Evolutionary conservation across 1,140 invertebrate genomes (phyloP).

Genomic region (Drosophila ananassae): DNA sequence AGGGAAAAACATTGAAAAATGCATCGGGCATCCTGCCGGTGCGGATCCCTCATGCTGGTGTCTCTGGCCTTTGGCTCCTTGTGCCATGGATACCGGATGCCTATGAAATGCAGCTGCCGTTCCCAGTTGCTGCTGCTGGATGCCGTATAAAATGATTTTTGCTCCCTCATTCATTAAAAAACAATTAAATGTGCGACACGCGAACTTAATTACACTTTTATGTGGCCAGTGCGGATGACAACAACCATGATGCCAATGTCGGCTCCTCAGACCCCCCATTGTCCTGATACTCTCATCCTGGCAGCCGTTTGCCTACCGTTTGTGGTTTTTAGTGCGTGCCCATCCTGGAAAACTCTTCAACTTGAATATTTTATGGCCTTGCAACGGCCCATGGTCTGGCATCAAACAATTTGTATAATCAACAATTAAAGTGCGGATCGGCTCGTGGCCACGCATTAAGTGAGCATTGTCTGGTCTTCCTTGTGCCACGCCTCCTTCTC

Average conservation of each 20-base stretch:
- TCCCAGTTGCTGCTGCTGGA: slow-evolving; percentile 1
- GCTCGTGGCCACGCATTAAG: slow-evolving; percentile 62
- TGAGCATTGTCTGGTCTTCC: slow-evolving; percentile 50
- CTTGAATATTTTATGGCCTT: slow-evolving; percentile 63
- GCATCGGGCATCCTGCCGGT: slow-evolving; percentile 1
- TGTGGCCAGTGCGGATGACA: slow-evolving; percentile 46
- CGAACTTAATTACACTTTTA: slow-evolving; percentile 78
- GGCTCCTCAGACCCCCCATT: neutral
- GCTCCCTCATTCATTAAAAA: slow-evolving; percentile 73
- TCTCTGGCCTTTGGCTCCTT: slow-evolving; percentile 5
- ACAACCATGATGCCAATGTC: slow-evolving; percentile 35
- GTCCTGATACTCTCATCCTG: neutral
- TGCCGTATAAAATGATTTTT: slow-evolving; percentile 58
- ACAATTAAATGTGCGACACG: slow-evolving; percentile 75
- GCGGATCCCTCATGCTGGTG: neutral
- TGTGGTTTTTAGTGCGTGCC: slow-evolving; percentile 33
- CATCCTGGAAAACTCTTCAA: slow-evolving; percentile 42
- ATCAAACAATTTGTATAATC: slow-evolving; percentile 63
- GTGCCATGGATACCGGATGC: slow-evolving; percentile 5
- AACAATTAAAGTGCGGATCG: slow-evolving; percentile 69
- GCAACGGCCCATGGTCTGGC: slow-evolving; percentile 28
- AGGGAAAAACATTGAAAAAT: slow-evolving; percentile 22
- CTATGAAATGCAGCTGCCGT: slow-evolving; percentile 60
- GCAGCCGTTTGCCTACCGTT: slow-evolving; percentile 13
- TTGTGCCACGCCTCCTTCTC: neutral